Conservation (phyloP, 2,888 invertebrate species). For the Acheta domesticus region DNA sequence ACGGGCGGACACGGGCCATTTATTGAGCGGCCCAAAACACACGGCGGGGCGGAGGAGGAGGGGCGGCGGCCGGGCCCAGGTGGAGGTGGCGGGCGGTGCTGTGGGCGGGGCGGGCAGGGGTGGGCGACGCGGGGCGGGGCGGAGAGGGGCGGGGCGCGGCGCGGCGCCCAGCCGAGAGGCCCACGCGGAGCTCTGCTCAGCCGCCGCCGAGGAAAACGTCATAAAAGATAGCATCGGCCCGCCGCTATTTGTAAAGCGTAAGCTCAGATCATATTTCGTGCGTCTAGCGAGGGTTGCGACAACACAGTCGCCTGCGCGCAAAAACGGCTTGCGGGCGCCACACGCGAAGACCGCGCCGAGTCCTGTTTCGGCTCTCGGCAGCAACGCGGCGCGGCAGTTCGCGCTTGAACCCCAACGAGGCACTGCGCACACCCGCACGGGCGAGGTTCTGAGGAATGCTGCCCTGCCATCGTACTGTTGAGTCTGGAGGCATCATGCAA, state of each 20-base stretch:
- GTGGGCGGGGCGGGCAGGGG: no score
- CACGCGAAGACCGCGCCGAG: no score
- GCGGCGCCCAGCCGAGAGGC: background rate
- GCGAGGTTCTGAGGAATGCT: no score
- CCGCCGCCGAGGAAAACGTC: background rate
- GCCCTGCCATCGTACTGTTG: no score
- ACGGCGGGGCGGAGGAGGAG: background rate
- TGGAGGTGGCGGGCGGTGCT: background rate
- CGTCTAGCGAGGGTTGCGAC: background rate
- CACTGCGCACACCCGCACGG: no score
- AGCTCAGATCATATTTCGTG: constrained; percentile 18
- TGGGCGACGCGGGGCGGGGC: no score
- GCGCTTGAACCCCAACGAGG: no score
- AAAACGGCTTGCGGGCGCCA: no score
- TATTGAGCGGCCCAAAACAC: constrained; percentile 10
- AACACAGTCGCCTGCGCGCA: background rate
- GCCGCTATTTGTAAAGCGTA: background rate
- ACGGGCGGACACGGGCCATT: constrained; percentile 18
- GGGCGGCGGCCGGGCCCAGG: background rate
- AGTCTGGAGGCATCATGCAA: no score
- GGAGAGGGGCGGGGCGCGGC: no score
- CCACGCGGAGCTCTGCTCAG: background rate
- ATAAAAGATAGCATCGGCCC: constrained; percentile 9
- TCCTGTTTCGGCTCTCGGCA: no score
- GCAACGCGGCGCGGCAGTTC: no score